phyloP scores from a whole-genome alignment of 2,797 vertebrate species.

The Coregonus suidteri region DNA sequence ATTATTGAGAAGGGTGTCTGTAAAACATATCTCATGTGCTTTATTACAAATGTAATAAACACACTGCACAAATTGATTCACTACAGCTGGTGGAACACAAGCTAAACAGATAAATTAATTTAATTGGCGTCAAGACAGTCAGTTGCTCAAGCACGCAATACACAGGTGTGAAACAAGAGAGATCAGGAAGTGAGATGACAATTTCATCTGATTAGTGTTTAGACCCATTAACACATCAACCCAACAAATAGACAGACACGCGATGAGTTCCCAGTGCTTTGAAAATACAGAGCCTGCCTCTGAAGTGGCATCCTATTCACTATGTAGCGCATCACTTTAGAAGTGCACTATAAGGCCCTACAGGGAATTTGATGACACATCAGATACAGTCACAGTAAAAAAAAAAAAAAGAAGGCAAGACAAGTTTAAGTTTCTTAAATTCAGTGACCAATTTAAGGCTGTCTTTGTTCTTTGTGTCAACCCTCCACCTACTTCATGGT shows the following conservation, averaged over 20 bases:
- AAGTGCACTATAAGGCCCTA: neutral
- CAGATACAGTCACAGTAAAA: neutral
- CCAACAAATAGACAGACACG: neutral
- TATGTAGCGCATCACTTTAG: neutral
- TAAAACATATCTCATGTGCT: conserved; percentile 27
- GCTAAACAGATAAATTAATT: conserved; percentile 9
- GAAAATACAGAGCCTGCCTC: too few species aligned
- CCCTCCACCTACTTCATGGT: conserved; percentile 2
- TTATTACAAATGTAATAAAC: conserved; percentile 32
- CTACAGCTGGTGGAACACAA: conserved; percentile 33
- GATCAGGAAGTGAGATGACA: neutral
- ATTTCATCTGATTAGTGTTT: conserved; percentile 11
- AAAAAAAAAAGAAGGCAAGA: neutral
- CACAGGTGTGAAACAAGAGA: conserved; percentile 10
- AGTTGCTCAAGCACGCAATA: neutral
- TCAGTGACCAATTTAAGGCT: conserved; percentile 24
- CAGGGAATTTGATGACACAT: neutral
- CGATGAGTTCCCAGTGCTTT: too few species aligned
- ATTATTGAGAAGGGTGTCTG: neutral
- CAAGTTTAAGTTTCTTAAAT: conserved; percentile 20
- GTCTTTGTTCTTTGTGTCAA: conserved; percentile 11
- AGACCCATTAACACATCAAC: neutral
- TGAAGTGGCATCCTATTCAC: too few species aligned
- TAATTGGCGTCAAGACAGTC: neutral
- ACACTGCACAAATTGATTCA: conserved; percentile 41